Evolutionary conservation across 2,113 vertebrate genomes (phyloP).

Genomic region (Mesembrinibis cayennensis): DNA sequence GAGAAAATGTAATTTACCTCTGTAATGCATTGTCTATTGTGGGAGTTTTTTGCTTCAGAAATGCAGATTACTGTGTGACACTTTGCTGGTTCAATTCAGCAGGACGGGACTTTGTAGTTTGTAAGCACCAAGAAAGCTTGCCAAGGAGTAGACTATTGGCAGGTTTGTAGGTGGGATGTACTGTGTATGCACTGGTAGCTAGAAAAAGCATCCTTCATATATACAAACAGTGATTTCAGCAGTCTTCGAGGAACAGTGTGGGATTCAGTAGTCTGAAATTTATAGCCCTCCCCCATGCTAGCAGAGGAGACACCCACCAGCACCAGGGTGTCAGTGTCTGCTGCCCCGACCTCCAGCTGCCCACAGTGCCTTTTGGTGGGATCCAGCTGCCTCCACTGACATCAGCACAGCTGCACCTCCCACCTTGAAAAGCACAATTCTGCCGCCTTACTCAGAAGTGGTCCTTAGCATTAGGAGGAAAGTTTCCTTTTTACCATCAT

Average conservation of each 20-base stretch:
- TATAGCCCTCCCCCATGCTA: neutral
- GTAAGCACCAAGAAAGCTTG: neutral
- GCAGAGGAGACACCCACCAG: neutral
- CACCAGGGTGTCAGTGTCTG: neutral
- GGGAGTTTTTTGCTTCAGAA: neutral
- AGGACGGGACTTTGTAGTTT: neutral
- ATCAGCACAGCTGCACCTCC: neutral
- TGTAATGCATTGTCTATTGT: neutral
- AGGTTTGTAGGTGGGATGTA: neutral
- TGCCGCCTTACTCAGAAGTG: neutral
- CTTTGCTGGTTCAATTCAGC: neutral
- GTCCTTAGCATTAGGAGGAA: neutral
- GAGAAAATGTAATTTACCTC: neutral
- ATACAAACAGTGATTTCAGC: neutral
- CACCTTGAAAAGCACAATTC: neutral
- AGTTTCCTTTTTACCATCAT: neutral
- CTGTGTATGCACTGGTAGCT: neutral
- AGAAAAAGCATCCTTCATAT: neutral
- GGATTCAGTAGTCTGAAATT: neutral
- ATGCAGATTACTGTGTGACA: neutral
- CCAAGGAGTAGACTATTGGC: neutral
- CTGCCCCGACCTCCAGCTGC: neutral
- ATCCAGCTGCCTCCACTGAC: neutral
- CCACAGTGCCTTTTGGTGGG: accelerated
- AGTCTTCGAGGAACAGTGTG: neutral